A percentile compares a stretch with the other conserved stretches of the same genome.
These are phyloP conservation scores for Corythaeola cristata DNA, from an alignment of 2,113 vertebrate species.

Conservation along the genomic window DNA sequence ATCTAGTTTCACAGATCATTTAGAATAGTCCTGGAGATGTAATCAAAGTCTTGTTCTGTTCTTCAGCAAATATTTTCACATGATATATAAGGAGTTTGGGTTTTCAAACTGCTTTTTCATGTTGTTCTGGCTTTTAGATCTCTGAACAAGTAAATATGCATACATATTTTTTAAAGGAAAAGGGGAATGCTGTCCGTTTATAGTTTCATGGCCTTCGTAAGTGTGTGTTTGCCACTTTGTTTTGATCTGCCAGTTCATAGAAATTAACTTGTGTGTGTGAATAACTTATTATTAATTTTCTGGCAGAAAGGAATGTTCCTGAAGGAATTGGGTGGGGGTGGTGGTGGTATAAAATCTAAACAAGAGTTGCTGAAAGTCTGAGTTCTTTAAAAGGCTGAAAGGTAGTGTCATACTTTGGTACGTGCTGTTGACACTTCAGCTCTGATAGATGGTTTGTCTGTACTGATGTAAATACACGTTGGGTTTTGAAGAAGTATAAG, in stretches of 20 bases:
- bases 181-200: neutral
- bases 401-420: neutral
- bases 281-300: neutral
- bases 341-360: neutral
- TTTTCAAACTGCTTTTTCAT: neutral
- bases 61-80: neutral
- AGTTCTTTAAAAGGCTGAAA: neutral
- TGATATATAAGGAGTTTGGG: neutral
- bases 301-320: neutral
- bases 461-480: neutral
- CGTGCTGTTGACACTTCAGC: neutral
- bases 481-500: neutral
- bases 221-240: neutral
- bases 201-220: neutral
- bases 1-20: neutral
- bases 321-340: neutral
- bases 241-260: accelerated
- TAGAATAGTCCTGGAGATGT: neutral
- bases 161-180: neutral
- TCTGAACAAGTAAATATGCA: neutral
- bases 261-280: neutral
- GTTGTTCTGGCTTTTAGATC: neutral
- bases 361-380: neutral
- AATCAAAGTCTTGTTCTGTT: neutral
- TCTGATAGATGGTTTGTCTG: neutral